A percentile compares a stretch with the other conserved stretches of the same genome.
These are phyloP conservation scores for Pocillopora verrucosa DNA, from an alignment of 64 coral and sea anemone species.

Conservation along the genomic window DNA sequence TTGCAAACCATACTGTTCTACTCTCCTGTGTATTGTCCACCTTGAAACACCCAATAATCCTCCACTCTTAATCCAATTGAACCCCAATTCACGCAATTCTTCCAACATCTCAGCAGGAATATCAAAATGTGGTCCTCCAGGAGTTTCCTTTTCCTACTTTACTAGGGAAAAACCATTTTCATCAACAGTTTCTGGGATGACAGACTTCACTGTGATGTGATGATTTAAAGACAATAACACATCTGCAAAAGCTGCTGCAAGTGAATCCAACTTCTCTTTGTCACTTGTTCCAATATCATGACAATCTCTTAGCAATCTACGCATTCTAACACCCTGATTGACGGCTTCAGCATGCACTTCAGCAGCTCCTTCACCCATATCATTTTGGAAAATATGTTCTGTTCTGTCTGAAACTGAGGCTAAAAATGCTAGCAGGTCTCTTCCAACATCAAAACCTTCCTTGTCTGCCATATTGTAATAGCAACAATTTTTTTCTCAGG, in stretches of 20 bases:
- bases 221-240: slow-evolving; percentile 1
- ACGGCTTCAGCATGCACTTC: background rate
- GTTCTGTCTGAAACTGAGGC: background rate
- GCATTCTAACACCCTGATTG: background rate
- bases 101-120: slow-evolving; percentile 26
- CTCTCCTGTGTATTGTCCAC: slow-evolving; percentile 21
- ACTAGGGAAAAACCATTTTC: background rate
- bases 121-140: slow-evolving; percentile 15
- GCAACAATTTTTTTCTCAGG: background rate
- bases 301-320: background rate
- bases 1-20: slow-evolving; percentile 8
- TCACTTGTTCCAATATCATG: background rate
- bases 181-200: background rate
- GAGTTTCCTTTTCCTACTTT: background rate
- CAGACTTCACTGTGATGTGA: background rate
- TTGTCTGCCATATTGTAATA: background rate
- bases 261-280: slow-evolving; percentile 2
- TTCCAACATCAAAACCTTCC: background rate
- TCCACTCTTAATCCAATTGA: slow-evolving; percentile 34
- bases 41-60: slow-evolving; percentile 1
- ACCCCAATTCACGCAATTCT: slow-evolving; percentile 25
- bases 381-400: background rate
- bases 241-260: background rate
- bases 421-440: background rate
- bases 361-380: background rate